phyloP scores from a whole-genome alignment of 2,888 invertebrate genomes.

The Eilema sororculum region DNA sequence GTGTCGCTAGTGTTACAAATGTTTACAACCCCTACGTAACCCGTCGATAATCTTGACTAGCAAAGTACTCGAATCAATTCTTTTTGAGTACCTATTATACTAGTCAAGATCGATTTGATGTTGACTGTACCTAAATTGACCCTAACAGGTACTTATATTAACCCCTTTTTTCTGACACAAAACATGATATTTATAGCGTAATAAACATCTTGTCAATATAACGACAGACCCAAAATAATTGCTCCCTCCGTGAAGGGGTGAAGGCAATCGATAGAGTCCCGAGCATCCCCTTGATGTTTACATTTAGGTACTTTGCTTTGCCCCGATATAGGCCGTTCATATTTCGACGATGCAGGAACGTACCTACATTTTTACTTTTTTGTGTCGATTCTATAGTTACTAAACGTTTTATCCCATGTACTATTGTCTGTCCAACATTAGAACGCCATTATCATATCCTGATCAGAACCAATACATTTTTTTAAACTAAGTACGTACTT shows the following conservation, averaged over 20 bases:
- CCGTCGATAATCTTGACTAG: too few relatives aligned
- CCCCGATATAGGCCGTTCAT: neutral
- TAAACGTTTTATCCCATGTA: neutral
- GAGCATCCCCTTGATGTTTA: neutral
- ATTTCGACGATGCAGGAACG: neutral
- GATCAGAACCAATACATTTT: too few relatives aligned
- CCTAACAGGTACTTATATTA: too few relatives aligned
- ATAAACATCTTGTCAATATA: slow-evolving; percentile 11
- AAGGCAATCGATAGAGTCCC: slow-evolving; percentile 16
- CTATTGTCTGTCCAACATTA: too few relatives aligned
- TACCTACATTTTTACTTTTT: neutral
- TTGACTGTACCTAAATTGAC: too few relatives aligned
- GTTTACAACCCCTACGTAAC: too few relatives aligned
- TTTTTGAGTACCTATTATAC: too few relatives aligned
- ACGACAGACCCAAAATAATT: slow-evolving; percentile 14
- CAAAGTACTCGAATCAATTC: too few relatives aligned
- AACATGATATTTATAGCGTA: slow-evolving; percentile 9
- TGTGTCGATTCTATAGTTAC: neutral
- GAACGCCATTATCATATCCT: too few relatives aligned
- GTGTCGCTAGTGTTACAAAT: too few relatives aligned
- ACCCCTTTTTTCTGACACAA: neutral
- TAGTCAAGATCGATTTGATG: too few relatives aligned
- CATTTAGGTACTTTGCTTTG: neutral
- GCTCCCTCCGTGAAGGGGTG: slow-evolving; percentile 9
- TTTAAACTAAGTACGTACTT: too few relatives aligned